Evolutionary conservation across 1,140 invertebrate species (phyloP).

Genomic region (Danaus melanippus): DNA sequence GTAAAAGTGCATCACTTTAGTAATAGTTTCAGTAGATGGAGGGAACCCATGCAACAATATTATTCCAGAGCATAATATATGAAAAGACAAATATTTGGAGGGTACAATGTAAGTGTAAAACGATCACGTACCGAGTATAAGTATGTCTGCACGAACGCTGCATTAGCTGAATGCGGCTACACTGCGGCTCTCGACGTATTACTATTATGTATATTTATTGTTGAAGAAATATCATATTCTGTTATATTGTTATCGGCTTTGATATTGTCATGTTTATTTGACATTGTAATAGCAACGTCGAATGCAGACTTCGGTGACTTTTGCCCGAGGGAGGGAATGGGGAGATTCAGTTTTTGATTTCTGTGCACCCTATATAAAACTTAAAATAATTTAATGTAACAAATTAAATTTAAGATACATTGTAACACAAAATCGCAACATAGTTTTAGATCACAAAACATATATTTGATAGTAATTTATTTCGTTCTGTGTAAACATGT

Average conservation of each 20-base stretch:
- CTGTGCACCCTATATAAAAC: not conserved
- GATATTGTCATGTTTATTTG: too few relatives aligned
- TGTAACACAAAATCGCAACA: not conserved
- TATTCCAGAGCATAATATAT: too few relatives aligned
- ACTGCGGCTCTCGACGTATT: conserved; percentile 4
- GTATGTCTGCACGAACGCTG: conserved; percentile 5
- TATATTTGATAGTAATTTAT: conserved; percentile 10
- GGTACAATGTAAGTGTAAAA: too few relatives aligned
- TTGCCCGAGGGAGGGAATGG: too few relatives aligned
- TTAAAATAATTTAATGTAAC: not conserved
- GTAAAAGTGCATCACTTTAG: too few relatives aligned
- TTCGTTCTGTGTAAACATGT: conserved; percentile 26
- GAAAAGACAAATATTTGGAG: too few relatives aligned
- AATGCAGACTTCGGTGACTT: too few relatives aligned
- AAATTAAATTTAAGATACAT: not conserved
- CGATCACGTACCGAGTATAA: conserved; percentile 3
- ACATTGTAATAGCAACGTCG: too few relatives aligned
- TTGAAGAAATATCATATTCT: too few relatives aligned
- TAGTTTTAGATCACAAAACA: not conserved
- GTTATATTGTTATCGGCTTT: too few relatives aligned
- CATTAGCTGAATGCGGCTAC: conserved; percentile 5
- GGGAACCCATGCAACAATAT: too few relatives aligned
- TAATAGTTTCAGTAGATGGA: too few relatives aligned
- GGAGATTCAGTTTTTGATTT: not conserved
- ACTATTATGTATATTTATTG: not conserved